A percentile compares a stretch with the other conserved stretches of the same genome.
These are phyloP conservation scores for Sebastes oblongus DNA, from an alignment of 2,797 vertebrate species.

Conservation along the genomic window DNA sequence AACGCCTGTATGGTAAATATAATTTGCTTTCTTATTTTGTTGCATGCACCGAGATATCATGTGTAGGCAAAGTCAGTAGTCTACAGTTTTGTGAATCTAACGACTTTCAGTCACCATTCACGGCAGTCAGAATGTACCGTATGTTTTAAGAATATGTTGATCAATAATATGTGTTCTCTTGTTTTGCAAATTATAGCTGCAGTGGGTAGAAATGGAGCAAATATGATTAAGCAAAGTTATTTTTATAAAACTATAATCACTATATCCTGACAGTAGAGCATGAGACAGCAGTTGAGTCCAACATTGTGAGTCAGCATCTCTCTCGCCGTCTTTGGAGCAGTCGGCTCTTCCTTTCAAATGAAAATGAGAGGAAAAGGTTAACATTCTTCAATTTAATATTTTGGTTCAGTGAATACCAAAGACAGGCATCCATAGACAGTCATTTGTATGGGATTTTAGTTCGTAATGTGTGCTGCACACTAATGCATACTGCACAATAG, in stretches of 20 bases:
- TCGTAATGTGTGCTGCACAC: background rate
- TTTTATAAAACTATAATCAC: too few species aligned
- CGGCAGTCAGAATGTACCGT: background rate
- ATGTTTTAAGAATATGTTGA: background rate
- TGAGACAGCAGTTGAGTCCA: background rate
- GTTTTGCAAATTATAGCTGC: background rate
- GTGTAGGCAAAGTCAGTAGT: background rate
- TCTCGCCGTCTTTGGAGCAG: slow-evolving; percentile 21
- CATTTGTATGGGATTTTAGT: background rate
- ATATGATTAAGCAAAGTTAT: too few species aligned
- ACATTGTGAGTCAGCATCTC: slow-evolving; percentile 43
- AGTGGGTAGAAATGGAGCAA: too few species aligned
- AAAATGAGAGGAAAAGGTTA: background rate
- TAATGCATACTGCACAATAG: background rate
- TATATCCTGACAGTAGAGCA: too few species aligned
- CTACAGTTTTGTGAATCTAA: background rate
- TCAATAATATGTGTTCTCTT: background rate
- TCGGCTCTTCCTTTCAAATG: slow-evolving; percentile 51
- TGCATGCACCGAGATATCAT: background rate
- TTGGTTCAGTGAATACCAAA: background rate
- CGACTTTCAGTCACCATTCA: background rate
- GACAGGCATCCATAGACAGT: background rate
- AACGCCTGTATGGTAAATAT: too few species aligned
- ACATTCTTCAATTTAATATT: background rate
- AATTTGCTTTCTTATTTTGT: background rate